Conservation (phyloP, 2,113 vertebrate genomes). For the Ranitomeya imitator region DNA sequence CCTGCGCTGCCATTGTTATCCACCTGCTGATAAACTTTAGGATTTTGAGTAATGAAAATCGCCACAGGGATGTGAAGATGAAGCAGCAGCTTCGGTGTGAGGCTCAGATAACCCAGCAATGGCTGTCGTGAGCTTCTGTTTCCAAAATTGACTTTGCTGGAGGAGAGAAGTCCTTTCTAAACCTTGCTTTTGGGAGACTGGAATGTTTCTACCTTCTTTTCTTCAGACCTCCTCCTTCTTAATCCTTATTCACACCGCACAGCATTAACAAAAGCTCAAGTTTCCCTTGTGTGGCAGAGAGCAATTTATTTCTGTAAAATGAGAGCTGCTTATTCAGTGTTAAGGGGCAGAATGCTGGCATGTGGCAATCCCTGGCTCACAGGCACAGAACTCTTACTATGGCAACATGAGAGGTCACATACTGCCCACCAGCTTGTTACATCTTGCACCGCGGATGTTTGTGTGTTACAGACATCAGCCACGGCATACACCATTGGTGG, state of each 20-base stretch:
- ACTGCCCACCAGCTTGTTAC: background rate
- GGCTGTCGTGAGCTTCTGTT: background rate
- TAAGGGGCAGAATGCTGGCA: background rate
- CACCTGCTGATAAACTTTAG: constrained; percentile 30
- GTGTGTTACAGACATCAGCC: background rate
- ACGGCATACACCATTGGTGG: background rate
- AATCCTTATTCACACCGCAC: constrained; percentile 34
- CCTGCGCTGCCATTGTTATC: constrained; percentile 11
- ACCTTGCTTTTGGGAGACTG: constrained; percentile 22
- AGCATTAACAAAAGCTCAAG: constrained; percentile 35
- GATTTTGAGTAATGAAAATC: constrained; percentile 17
- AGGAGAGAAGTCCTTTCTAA: constrained; percentile 1
- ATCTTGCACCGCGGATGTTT: background rate
- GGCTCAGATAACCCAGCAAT: background rate
- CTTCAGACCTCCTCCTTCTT: constrained; percentile 48
- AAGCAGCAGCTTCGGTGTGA: constrained; percentile 9
- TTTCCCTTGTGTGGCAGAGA: constrained; percentile 43
- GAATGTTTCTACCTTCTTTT: constrained; percentile 20
- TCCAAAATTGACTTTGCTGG: background rate
- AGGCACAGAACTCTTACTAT: background rate
- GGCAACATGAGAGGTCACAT: constrained; percentile 1
- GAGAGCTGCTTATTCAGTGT: constrained; percentile 47
- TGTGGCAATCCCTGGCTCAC: background rate
- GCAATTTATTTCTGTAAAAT: constrained; percentile 44
- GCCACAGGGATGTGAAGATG: background rate